These are phyloP conservation scores for Osedax frankpressi DNA, from an alignment of 2,888 invertebrate genomes.

Conservation along the genomic window DNA sequence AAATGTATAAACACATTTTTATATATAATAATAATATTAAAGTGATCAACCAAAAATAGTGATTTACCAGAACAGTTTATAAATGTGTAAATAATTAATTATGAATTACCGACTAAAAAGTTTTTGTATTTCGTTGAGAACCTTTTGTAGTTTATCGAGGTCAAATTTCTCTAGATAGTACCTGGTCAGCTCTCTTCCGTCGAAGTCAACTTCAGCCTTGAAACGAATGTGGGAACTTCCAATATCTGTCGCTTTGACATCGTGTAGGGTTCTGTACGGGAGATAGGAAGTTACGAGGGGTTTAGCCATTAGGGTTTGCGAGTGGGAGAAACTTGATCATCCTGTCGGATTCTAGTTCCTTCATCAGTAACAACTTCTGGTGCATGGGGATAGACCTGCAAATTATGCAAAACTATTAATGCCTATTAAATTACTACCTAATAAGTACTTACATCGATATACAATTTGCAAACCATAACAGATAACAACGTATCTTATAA, in stretches of 20 bases:
- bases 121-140: no score
- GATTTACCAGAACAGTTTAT: no score
- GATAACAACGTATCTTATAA: no score
- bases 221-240: slow-evolving; percentile 85
- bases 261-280: slow-evolving; percentile 67
- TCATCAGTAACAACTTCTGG: slow-evolving; percentile 70
- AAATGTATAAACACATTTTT: no score
- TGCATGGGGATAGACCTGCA: slow-evolving; percentile 78
- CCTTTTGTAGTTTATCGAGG: slow-evolving; percentile 51
- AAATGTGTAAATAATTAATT: no score
- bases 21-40: no score
- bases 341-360: slow-evolving; percentile 78
- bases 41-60: no score
- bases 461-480: no score
- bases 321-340: slow-evolving; percentile 56
- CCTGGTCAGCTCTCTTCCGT: slow-evolving; percentile 82
- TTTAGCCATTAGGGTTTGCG: background rate
- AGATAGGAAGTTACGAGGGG: background rate
- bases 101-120: no score
- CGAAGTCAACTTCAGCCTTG: slow-evolving; percentile 97
- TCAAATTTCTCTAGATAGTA: slow-evolving; percentile 86
- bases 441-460: no score
- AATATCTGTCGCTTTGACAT: slow-evolving; percentile 96
- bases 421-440: no score
- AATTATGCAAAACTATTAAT: no score